Evolutionary conservation across 2,797 vertebrate species (phyloP).

Genomic region (Sebastes matsubarae): DNA sequence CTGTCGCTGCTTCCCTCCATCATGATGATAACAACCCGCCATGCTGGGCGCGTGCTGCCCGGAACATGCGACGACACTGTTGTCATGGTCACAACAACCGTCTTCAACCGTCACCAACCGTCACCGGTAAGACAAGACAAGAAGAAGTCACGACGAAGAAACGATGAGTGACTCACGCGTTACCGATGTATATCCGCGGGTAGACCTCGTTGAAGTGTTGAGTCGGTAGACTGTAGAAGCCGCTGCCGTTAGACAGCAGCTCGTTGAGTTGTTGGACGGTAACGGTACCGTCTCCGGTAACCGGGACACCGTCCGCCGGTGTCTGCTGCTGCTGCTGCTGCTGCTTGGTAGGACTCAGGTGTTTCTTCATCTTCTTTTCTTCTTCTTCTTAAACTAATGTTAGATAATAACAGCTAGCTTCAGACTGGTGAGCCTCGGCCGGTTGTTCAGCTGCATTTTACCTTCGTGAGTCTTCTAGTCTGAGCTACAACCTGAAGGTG

Average conservation of each 20-base stretch:
- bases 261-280: conserved; percentile 94
- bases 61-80: conserved; percentile 54
- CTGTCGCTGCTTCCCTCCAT: conserved; percentile 36
- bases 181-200: conserved; percentile 93
- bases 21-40: neutral
- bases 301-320: conserved; percentile 61
- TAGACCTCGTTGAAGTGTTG: conserved; percentile 96
- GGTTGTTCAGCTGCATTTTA: conserved; percentile 65
- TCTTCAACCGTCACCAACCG: too few relatives aligned
- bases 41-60: conserved; percentile 10
- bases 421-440: conserved; percentile 28
- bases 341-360: conserved; percentile 80
- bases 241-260: conserved; percentile 90
- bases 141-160: too few relatives aligned
- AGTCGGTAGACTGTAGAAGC: conserved; percentile 94
- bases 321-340: conserved; percentile 40
- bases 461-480: conserved; percentile 40
- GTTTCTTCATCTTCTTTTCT: conserved; percentile 80
- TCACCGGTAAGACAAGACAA: too few relatives aligned
- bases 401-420: conserved; percentile 31
- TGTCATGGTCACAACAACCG: conserved; percentile 19
- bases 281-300: conserved; percentile 73
- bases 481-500: conserved; percentile 38
- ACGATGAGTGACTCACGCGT: conserved; percentile 89
- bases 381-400: conserved; percentile 41